Evolutionary conservation across 1,140 invertebrate species (phyloP).

Genomic region (Helicoverpa zea): DNA sequence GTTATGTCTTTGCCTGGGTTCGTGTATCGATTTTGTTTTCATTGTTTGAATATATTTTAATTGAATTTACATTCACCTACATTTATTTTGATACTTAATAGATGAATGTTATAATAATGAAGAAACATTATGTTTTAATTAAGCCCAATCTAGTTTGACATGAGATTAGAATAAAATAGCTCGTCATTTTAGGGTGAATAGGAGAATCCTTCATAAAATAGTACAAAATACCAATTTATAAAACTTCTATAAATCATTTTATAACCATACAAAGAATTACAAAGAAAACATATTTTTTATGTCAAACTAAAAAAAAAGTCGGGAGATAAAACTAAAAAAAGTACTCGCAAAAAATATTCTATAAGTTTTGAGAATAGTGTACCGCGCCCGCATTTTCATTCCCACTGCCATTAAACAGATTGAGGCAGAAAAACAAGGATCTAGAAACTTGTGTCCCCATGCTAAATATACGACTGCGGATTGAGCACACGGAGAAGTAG

Average conservation of each 20-base stretch:
- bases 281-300: background rate
- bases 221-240: too few species aligned
- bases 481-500: background rate
- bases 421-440: constrained; percentile 73
- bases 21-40: background rate
- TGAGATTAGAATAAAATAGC: too few species aligned
- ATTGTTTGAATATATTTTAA: too few species aligned
- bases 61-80: too few species aligned
- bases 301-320: too few species aligned
- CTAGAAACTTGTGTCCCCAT: constrained; percentile 55
- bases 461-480: constrained; percentile 28
- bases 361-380: constrained; percentile 33
- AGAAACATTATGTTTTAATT: too few species aligned
- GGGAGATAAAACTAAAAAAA: background rate
- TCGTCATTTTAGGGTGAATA: too few species aligned
- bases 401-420: constrained; percentile 76
- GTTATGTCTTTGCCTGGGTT: background rate
- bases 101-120: too few species aligned
- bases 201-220: too few species aligned
- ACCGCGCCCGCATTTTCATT: constrained; percentile 66
- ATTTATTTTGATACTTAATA: too few species aligned
- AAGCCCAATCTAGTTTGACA: too few species aligned
- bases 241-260: too few species aligned
- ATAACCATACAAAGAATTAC: background rate
- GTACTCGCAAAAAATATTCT: constrained; percentile 3